Evolutionary conservation across 1,140 invertebrate species (phyloP).

Genomic region (Halictus rubicundus): DNA sequence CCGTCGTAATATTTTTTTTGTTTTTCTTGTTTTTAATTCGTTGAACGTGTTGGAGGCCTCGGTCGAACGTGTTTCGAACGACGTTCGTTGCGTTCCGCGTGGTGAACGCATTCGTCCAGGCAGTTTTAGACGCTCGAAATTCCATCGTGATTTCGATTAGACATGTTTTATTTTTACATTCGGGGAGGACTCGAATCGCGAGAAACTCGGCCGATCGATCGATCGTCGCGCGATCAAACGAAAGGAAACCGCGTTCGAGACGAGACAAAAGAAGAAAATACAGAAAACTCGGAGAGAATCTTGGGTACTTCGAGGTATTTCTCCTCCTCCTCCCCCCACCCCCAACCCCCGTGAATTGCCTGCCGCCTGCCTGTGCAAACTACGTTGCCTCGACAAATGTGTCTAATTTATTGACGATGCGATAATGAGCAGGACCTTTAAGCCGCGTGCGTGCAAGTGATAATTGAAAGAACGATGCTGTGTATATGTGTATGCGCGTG

Average conservation of each 20-base stretch:
- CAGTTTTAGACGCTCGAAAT: too few relatives aligned
- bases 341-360: conserved; percentile 58
- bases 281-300: neutral
- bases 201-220: conserved; percentile 4
- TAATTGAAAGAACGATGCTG: conserved; percentile 6
- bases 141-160: too few relatives aligned
- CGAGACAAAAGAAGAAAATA: too few relatives aligned
- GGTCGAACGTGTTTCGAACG: too few relatives aligned
- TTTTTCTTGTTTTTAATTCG: neutral
- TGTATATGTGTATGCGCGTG: neutral
- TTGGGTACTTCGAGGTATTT: conserved; percentile 39
- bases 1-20: too few relatives aligned
- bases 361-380: conserved; percentile 63
- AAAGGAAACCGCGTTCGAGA: conserved; percentile 19
- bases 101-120: too few relatives aligned
- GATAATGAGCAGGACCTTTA: conserved; percentile 57
- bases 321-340: too few relatives aligned
- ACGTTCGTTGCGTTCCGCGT: too few relatives aligned
- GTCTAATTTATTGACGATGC: conserved; percentile 70
- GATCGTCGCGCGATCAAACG: conserved; percentile 25
- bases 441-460: conserved; percentile 43
- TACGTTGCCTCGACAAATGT: conserved; percentile 69
- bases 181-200: too few relatives aligned
- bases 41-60: neutral
- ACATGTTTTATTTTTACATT: neutral